A percentile compares a stretch with the other conserved stretches of the same genome.
Conservation (phyloP, 2,113 vertebrate genomes). For the Phalacrocorax pelagicus region DNA sequence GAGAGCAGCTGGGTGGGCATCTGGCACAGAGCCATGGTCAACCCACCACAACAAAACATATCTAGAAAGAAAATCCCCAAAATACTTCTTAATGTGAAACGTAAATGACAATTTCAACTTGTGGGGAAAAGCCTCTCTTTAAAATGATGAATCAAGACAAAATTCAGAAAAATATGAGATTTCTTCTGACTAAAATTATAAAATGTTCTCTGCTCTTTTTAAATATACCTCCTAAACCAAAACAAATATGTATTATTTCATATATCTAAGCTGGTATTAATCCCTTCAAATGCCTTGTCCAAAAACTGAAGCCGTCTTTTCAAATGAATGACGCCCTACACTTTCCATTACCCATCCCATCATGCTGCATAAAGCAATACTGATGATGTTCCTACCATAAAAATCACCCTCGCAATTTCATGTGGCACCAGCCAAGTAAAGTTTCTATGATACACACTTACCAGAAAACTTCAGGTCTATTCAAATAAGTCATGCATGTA, state of each 20-base stretch:
- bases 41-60: background rate
- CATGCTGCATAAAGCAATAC: background rate
- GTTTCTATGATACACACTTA: background rate
- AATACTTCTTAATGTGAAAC: background rate
- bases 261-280: background rate
- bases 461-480: background rate
- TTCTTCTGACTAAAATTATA: background rate
- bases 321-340: background rate
- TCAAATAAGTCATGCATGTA: background rate
- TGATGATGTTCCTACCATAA: background rate
- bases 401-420: background rate
- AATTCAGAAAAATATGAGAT: background rate
- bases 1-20: fast-evolving
- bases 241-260: background rate
- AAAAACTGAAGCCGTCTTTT: background rate
- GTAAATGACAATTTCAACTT: background rate
- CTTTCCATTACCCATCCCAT: background rate
- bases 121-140: background rate
- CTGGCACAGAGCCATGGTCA: background rate
- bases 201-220: background rate
- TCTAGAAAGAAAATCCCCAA: background rate
- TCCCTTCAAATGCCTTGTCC: background rate
- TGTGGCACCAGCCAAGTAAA: background rate
- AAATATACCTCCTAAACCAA: background rate
- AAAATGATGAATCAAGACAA: background rate